Evolutionary conservation across 2,797 vertebrate genomes (phyloP).

Genomic region (Xenops minutus): DNA sequence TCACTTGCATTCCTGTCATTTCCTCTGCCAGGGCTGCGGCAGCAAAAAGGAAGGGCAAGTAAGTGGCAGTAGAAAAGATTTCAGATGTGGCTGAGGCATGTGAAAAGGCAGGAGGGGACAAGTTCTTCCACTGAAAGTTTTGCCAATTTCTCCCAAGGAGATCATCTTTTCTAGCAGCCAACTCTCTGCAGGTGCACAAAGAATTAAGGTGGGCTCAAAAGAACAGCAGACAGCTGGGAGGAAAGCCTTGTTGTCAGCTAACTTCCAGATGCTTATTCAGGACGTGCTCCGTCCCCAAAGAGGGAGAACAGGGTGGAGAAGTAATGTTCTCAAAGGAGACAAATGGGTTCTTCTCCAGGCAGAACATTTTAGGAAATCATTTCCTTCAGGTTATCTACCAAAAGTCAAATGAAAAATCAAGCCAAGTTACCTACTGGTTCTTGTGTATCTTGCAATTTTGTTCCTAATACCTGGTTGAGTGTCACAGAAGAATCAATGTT

Average conservation of each 20-base stretch:
- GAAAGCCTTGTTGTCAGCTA: neutral
- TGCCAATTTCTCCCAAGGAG: neutral
- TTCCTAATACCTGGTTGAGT: neutral
- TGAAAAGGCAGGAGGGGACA: neutral
- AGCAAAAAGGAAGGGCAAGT: neutral
- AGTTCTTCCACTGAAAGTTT: neutral
- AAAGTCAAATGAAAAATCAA: neutral
- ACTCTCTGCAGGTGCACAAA: neutral
- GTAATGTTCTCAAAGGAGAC: neutral
- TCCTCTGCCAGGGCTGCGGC: neutral
- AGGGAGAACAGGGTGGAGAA: neutral
- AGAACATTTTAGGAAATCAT: neutral
- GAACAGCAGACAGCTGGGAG: neutral
- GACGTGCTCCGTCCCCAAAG: fast-evolving
- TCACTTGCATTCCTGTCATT: neutral
- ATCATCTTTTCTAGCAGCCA: neutral
- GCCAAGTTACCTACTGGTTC: neutral
- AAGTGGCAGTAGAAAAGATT: neutral
- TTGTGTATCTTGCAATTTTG: neutral
- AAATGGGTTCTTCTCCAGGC: neutral
- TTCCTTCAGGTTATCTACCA: neutral
- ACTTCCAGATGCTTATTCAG: neutral
- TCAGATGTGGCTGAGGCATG: neutral
- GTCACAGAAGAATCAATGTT: neutral
- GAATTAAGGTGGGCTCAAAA: constrained; percentile 18